Base-by-base conservation (phyloP, 1,140 invertebrate genomes). In the Plectrocnemia conspersa region DNA sequence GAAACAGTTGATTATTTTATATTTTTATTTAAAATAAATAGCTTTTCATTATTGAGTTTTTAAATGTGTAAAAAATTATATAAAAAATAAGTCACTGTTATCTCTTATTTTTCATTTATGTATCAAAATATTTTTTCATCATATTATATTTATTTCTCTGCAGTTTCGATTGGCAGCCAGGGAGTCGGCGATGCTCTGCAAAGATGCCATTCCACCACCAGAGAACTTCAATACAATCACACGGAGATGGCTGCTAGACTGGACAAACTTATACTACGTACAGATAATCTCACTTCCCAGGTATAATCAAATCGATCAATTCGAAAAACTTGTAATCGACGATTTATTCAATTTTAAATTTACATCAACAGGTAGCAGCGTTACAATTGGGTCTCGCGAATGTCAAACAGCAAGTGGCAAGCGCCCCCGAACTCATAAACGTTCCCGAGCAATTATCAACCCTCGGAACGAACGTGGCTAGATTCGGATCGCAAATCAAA, bases 91-190 rank as follows among this genome's bases (percentile, higher is more conserved):
- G 15, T 15, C 11, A 6, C 36, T 7, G 15, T 13, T 6, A 15
- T 9, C 11, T 40, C 11, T 40, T 40, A 9, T 22, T n/a, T 6
- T 22, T 44, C 13, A n/a, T n/a, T n/a, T n/a, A n/a, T n/a, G n/a
- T n/a, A 6, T 25, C 9, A 32, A 38, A 50, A 50, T n/a, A 33
- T 22, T 32, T 32, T 16, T 13, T 38, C 5, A 16, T 36, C 29
- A 50, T 11, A 22, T 3, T 50, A 3, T 18, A 38, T 50, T 36
- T 50, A 7, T 16, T 47, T 22, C 10, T 13, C 22, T 42, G n/a
- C 73, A 85, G 82, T 83, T 53, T 79, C 80, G 61, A 81, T 79
- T 29, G 81, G 79, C 52, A 84, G 75, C 65, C 75, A 79, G 64
- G 77, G 76, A 27, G 77, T 84, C 41, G 79, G 79, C 15, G 81